Percentiles rank a stretch among this genome's conserved stretches.
Evolutionary conservation across 2,113 vertebrate species (phyloP).

Genomic region (Pycnonotus jocosus): DNA sequence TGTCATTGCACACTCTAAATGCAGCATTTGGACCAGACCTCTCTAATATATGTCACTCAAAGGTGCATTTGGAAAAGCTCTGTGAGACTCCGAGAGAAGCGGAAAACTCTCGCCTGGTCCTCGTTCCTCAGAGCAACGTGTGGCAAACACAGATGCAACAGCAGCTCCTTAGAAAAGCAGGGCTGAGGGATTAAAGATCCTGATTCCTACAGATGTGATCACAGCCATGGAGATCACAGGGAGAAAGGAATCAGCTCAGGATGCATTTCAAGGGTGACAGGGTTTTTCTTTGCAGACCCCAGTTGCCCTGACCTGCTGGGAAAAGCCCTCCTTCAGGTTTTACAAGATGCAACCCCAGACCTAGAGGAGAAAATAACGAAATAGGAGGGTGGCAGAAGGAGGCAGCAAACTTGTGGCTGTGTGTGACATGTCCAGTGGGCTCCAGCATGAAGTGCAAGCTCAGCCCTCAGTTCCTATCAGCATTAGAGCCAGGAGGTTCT

Average conservation of each 20-base stretch:
- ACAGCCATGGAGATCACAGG: neutral
- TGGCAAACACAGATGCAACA: neutral
- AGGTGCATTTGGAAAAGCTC: neutral
- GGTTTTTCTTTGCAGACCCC: neutral
- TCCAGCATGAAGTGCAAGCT: conserved; percentile 49
- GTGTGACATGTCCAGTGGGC: conserved; percentile 29
- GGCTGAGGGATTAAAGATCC: neutral
- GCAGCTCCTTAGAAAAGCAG: neutral
- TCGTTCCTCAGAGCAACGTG: neutral
- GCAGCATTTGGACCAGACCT: neutral
- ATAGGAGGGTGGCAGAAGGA: neutral
- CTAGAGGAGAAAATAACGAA: neutral
- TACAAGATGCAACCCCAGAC: neutral
- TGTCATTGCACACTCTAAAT: neutral
- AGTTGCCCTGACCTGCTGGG: neutral
- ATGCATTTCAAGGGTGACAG: accelerated
- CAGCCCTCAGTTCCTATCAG: conserved; percentile 34
- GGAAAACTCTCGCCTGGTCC: neutral
- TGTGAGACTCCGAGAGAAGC: neutral
- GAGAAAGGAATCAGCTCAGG: neutral
- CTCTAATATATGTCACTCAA: neutral
- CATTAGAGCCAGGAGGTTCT: conserved; percentile 26
- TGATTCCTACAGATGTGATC: neutral
- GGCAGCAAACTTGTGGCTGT: neutral
- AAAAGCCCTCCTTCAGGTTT: neutral